Evolutionary conservation across 2,113 vertebrate species (phyloP), one percentile per base, ranked within the genome.

Genomic region (Cyprinus carpio): DNA sequence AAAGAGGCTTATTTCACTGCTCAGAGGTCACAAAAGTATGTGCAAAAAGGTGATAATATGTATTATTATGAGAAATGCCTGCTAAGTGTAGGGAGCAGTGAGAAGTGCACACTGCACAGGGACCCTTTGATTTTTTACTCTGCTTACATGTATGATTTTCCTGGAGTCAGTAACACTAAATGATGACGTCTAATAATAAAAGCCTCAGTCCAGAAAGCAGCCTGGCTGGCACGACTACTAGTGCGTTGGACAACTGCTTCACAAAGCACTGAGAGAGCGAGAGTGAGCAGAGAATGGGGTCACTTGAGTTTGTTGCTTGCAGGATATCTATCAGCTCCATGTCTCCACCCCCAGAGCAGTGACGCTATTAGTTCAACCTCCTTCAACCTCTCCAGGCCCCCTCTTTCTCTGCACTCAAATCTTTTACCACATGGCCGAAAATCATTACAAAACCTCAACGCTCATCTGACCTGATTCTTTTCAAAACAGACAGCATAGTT

Each of bases 291-390:
- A 88, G 89, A 93, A 87, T 43, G 91, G 91, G 94, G 93, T 95
- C 92, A 94, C 91, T 94, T 90, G 92, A 93, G 94, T 95, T 95
- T 93, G 90, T 93, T 94, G 90, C 93, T 92, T 90, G 89, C 91
- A 92, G 91, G 90, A 93, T 93, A 93, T 94, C 91, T 90, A 87
- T 91, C 89, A 77, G 83, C 85, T 91, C 83, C 27, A 88, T 89
- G 84, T 90, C 92, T 92, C 93, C 93, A 85, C 92, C 93, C 90
- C 40, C 34, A 84, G 90, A 89, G 86, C 88, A 88, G 90, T 90
- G 86, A 86, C 87, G 88, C 88, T 92, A 86, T 65, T 89, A 88
- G 79, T 82, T 76, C 90, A 34, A 80, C 87, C 92, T 90, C 90
- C 90, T 89, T 90, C 87, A 84, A 88, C 86, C 86, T 89, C 88